Conservation (phyloP, 2,113 vertebrate species). For the Cavia porcellus region DNA sequence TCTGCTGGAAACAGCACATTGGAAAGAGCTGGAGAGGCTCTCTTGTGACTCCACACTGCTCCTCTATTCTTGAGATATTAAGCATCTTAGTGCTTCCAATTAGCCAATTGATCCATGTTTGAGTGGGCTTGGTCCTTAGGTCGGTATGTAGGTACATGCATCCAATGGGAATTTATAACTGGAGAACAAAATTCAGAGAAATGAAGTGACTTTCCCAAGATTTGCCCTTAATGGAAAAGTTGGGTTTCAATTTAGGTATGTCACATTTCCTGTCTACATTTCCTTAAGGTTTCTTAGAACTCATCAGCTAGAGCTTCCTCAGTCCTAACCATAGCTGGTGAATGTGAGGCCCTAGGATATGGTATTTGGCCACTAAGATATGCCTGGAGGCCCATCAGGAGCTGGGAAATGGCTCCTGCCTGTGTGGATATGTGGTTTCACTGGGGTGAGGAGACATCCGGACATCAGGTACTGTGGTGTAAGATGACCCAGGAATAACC, state of each 20-base stretch:
- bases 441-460: too few species aligned
- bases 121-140: background rate
- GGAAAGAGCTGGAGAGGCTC: background rate
- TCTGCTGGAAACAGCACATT: background rate
- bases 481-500: too few species aligned
- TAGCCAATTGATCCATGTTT: background rate
- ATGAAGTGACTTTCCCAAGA: background rate
- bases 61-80: background rate
- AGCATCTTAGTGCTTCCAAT: background rate
- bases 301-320: background rate
- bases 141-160: background rate
- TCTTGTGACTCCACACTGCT: background rate
- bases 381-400: too few species aligned
- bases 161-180: background rate
- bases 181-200: background rate
- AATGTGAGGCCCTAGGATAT: too few species aligned
- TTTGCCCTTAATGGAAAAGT: background rate
- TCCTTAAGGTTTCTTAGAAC: slow-evolving; percentile 27
- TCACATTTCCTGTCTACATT: background rate
- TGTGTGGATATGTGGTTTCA: too few species aligned
- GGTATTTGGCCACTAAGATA: too few species aligned
- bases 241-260: background rate
- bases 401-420: too few species aligned
- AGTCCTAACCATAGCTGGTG: too few species aligned
- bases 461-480: too few species aligned